Evolutionary conservation across 2,888 invertebrate genomes (phyloP).

Genomic region (Phymatocera aterrima): DNA sequence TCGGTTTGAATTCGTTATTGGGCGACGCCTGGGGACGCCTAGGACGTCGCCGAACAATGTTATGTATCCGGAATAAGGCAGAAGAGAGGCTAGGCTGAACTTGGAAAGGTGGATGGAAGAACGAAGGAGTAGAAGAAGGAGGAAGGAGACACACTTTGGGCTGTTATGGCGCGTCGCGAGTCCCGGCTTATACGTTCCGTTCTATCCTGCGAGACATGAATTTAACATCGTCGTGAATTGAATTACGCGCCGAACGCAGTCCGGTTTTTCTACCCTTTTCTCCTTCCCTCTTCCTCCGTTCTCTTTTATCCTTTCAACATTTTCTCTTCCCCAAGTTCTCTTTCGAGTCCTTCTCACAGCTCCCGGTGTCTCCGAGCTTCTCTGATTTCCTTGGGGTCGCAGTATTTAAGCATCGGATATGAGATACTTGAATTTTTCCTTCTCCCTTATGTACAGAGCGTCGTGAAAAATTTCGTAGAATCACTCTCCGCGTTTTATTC

Average conservation of each 20-base stretch:
- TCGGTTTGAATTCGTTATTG: constrained; percentile 39
- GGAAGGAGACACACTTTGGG: constrained; percentile 26
- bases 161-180: constrained; percentile 38
- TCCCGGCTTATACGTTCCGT: constrained; percentile 46
- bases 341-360: neutral
- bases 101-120: neutral
- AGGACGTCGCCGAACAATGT: constrained; percentile 31
- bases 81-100: neutral
- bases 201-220: constrained; percentile 51
- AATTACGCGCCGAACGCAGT: constrained; percentile 53
- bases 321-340: neutral
- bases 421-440: constrained; percentile 24
- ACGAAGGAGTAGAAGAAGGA: neutral
- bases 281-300: neutral
- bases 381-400: constrained; percentile 58
- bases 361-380: constrained; percentile 50
- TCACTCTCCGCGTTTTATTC: neutral
- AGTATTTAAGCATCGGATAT: constrained; percentile 54
- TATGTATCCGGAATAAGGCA: constrained; percentile 32
- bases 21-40: constrained; percentile 40
- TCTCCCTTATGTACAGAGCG: neutral
- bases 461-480: neutral
- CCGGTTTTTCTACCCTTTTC: neutral
- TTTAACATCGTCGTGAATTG: constrained; percentile 53
- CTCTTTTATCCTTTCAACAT: neutral